Base-by-base conservation (phyloP, 2,113 vertebrate genomes). In the Muntiacus reevesi region DNA sequence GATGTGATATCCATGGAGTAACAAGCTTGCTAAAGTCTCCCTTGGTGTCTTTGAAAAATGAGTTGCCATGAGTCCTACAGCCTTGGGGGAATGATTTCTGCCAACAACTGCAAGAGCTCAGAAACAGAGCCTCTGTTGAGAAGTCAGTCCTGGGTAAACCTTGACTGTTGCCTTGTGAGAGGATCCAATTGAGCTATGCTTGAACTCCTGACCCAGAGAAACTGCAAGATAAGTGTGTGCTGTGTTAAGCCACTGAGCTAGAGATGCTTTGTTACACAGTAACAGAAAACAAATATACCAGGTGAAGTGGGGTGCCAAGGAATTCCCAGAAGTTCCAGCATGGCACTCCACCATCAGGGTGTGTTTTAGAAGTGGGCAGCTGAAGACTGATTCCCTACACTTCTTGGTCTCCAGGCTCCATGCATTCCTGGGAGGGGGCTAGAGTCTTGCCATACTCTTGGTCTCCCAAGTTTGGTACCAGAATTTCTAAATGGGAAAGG, bases 401-500 rank as follows among this genome's bases (percentile, higher is more conserved):
- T 57, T 81, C 82, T 43, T 12, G 4, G 5, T 30, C 55, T 83
- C 13, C 71, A 17, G 47, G 25, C 25, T 91, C 82, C 25, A 2
- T 27, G 47, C 27, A 9, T 62, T 83, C 33, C 28, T 25, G 21
- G 82, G 82, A 57, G 52, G 55, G 30, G 15, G 11, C n/a, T 86
- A 33, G 59, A 23, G 27, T 60, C n/a, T 59, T 36, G 21, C 54
- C 16, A 43, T 5, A 11, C 36, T 90, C 40, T 67, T 30, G 14
- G 33, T 71, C 43, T 60, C 74, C 82, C n/a, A 40, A 43, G 43
- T 17, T 36, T 52, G 14, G n/a, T 74, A 45, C 55, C 87, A 55
- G 76, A 84, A 81, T 30, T 40, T 96, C 36, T 71, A 84, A 64
- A 25, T 79, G 13, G 47, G 19, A 92, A 91, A 96, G 17, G 27